Evolutionary conservation across 2,888 invertebrate species (phyloP).

Genomic region (Melinaea marsaeus): DNA sequence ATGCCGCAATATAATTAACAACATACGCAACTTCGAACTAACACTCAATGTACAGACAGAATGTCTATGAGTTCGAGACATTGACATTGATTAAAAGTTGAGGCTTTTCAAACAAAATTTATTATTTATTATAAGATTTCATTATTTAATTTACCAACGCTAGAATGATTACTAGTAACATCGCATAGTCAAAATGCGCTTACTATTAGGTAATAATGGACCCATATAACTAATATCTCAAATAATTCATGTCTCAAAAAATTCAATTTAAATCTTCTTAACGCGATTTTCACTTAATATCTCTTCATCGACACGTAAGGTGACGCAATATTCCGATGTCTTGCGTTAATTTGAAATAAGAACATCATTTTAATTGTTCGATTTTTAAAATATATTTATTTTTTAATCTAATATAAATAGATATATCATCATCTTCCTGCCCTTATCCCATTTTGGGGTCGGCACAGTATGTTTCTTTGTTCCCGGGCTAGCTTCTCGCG

Average conservation of each 20-base stretch:
- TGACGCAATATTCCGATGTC: background rate
- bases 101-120: background rate
- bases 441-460: too few relatives aligned
- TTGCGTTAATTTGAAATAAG: background rate
- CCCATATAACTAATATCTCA: too few relatives aligned
- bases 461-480: too few relatives aligned
- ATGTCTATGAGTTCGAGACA: constrained; percentile 13
- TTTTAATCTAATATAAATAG: background rate
- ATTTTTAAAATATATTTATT: background rate
- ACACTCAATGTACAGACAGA: constrained; percentile 15
- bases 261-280: too few relatives aligned
- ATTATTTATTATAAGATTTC: too few relatives aligned
- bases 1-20: constrained; percentile 33
- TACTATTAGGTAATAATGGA: too few relatives aligned
- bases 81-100: constrained; percentile 21
- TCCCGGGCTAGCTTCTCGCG: too few relatives aligned
- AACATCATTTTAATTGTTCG: background rate
- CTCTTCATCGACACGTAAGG: background rate
- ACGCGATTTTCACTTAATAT: background rate
- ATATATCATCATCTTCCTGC: too few relatives aligned
- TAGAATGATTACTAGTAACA: too few relatives aligned
- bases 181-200: too few relatives aligned
- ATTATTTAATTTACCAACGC: too few relatives aligned
- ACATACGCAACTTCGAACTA: constrained; percentile 11
- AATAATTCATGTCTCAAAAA: too few relatives aligned